phyloP scores from a whole-genome alignment of 64 coral and sea anemone species.

The Actinia equina region DNA sequence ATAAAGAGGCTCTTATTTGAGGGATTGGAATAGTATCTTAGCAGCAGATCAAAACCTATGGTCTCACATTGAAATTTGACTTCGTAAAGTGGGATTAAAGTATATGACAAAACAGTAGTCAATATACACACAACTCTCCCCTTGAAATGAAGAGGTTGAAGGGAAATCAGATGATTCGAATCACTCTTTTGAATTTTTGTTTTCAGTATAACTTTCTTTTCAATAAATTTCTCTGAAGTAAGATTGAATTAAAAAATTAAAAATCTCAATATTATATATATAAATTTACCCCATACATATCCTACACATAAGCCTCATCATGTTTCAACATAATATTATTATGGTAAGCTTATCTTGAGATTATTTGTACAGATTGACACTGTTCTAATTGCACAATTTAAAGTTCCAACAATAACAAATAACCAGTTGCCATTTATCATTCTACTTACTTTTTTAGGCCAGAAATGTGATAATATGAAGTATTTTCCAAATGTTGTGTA shows the following conservation, averaged over 20 bases:
- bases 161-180: background rate
- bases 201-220: background rate
- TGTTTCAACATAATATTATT: background rate
- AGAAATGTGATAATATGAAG: too few species aligned
- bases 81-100: too few species aligned
- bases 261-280: too few species aligned
- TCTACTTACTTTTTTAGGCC: background rate
- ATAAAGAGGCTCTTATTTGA: background rate
- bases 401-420: background rate
- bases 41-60: background rate
- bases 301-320: too few species aligned
- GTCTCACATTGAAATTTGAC: background rate
- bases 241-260: too few species aligned
- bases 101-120: background rate
- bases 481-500: too few species aligned
- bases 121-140: background rate
- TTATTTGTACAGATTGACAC: constrained; percentile 6
- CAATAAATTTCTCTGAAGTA: too few species aligned
- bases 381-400: background rate
- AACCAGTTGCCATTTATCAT: background rate
- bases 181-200: background rate
- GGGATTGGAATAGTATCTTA: background rate
- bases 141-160: background rate
- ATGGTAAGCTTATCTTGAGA: background rate
- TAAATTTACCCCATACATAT: background rate